Evolutionary conservation across 1,140 invertebrate species (phyloP), one percentile per base, ranked within the genome.

Genomic region (Pogonomyrmex californicus): DNA sequence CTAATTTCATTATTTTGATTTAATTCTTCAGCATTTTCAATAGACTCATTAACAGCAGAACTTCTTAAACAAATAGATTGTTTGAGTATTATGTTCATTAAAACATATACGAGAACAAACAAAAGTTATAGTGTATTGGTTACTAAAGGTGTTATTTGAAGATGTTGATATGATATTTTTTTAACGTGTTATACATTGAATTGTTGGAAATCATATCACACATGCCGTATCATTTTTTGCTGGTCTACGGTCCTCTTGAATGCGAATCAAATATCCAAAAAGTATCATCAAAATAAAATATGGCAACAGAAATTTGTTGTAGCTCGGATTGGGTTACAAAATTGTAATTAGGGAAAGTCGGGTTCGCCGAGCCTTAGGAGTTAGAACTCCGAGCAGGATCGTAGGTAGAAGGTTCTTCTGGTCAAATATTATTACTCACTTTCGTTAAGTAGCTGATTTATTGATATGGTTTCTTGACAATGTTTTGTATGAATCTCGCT

Each of bases 221-320:
- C 38, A 66, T 66, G 63, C 63, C 23, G 63, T 66, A 9, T 3
- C 3, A 66, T 66, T 65, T 66, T 23, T 2, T 44, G 17, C 63
- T 23, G 38, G 38, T 44, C 63, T 66, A 66, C 3, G 36, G 0
- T 23, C 63, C 38, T 66, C 38, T 66, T 4, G 63, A 66, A 66
- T 66, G 63, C 3, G 38, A 66, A 66, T 66, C 63, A 66, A 66
- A 66, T 23, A 66, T n/a, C 63, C 63, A 65, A 65, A 41, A 30
- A 10, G 6, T 30, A 58, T 58, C 10, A 30, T 58, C 23, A 2
- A 10, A 58, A 3, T 30, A 1, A 30, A 58, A 58, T 58, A 58
- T 58, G 7, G 56, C n/a, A 58, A 58, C 7, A 58, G 56, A 58
- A 58, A 58, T 58, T 30, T 23, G 23, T 23, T 23, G 23, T 23